Evolutionary conservation across 2,888 invertebrate genomes (phyloP).

Genomic region (Oxyteleia sp.): DNA sequence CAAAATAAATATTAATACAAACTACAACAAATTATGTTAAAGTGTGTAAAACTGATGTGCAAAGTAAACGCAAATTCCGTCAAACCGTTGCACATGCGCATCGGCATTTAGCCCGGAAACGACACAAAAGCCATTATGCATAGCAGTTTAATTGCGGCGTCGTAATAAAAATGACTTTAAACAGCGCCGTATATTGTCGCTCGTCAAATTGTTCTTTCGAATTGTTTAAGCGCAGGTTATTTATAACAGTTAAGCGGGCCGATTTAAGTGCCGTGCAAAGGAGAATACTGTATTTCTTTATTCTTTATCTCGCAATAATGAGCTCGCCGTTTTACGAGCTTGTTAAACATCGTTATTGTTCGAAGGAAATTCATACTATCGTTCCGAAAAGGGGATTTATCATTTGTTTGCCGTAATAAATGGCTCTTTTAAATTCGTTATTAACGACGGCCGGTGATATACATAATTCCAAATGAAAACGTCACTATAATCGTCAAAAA

Average conservation of each 20-base stretch:
- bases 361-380: not conserved
- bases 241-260: constrained; percentile 27
- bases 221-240: constrained; percentile 31
- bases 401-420: not conserved
- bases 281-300: constrained; percentile 10
- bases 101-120: not conserved
- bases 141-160: constrained; percentile 35
- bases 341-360: constrained; percentile 33
- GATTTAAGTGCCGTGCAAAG: constrained; percentile 25
- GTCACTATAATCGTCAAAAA: not conserved
- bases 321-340: constrained; percentile 29
- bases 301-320: constrained; percentile 28
- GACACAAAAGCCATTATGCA: constrained; percentile 31
- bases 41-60: not conserved
- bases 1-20: too few species aligned
- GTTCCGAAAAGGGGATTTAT: constrained; percentile 3
- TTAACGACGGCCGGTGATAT: not conserved
- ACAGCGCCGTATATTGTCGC: constrained; percentile 23
- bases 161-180: constrained; percentile 44
- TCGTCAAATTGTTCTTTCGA: constrained; percentile 33
- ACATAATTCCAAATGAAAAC: constrained; percentile 9
- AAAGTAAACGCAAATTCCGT: not conserved
- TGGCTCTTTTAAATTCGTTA: not conserved
- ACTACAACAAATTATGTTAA: too few species aligned
- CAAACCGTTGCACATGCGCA: not conserved